These are phyloP conservation scores for Ascaphus truei DNA, from an alignment of 2,113 vertebrate species.

Conservation along the genomic window DNA sequence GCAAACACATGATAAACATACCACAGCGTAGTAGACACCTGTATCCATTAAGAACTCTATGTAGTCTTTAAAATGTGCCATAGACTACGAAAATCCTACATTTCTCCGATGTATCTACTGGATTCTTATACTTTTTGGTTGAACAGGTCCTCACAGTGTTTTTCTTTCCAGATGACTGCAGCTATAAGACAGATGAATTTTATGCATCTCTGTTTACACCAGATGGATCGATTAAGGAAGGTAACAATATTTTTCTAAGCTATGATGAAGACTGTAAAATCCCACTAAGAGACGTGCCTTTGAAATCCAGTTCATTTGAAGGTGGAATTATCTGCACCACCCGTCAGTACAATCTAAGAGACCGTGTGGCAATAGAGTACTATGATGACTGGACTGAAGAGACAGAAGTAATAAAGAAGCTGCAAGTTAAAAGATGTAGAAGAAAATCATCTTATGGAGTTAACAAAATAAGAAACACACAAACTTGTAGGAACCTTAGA, in stretches of 20 bases:
- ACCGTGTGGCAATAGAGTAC: background rate
- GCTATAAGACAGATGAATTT: background rate
- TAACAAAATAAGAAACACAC: background rate
- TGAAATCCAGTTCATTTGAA: too few species aligned
- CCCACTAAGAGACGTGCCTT: background rate
- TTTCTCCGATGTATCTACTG: background rate
- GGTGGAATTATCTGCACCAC: background rate
- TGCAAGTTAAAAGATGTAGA: background rate
- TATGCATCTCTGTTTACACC: background rate
- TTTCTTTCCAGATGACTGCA: background rate
- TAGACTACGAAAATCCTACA: too few species aligned
- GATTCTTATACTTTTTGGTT: background rate
- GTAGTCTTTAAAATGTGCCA: too few species aligned
- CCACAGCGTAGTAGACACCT: too few species aligned
- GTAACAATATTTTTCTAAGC: background rate
- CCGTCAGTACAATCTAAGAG: conserved; percentile 8
- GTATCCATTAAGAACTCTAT: too few species aligned
- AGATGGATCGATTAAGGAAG: background rate
- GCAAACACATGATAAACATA: too few species aligned
- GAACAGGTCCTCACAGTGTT: background rate
- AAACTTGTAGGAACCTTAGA: too few species aligned
- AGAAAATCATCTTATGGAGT: background rate
- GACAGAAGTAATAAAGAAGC: background rate
- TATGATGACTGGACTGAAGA: background rate
- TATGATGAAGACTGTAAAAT: background rate